Evolutionary conservation across 2,888 invertebrate species (phyloP).

Genomic region (Lasioglossum villosulum): DNA sequence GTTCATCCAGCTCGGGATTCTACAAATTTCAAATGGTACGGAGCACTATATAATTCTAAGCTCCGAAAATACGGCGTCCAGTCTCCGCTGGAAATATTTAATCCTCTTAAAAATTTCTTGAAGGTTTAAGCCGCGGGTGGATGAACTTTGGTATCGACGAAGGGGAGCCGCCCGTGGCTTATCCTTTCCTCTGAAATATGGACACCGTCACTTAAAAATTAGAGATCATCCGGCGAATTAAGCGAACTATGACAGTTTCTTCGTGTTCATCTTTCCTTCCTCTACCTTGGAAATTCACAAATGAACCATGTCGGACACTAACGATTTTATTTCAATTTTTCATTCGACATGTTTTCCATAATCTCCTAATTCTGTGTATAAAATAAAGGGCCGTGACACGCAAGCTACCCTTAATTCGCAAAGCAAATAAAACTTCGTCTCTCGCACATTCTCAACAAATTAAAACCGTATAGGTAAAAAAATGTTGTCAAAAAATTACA

Average conservation of each 20-base stretch:
- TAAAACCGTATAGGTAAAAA: too few relatives aligned
- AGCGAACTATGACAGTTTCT: neutral
- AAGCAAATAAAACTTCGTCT: too few relatives aligned
- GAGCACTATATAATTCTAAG: neutral
- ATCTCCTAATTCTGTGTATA: too few relatives aligned
- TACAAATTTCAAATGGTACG: neutral
- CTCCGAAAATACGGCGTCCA: neutral
- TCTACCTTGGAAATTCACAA: neutral
- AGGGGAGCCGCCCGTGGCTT: neutral
- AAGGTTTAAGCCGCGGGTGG: neutral
- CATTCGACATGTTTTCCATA: neutral
- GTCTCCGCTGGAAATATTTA: neutral
- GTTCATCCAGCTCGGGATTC: neutral
- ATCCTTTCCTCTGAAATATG: neutral
- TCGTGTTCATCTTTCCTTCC: neutral
- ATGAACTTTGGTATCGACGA: neutral
- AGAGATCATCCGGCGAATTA: neutral
- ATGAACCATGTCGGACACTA: neutral
- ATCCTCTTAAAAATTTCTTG: constrained; percentile 16
- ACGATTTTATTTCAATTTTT: neutral
- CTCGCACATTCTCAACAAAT: too few relatives aligned
- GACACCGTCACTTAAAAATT: neutral
- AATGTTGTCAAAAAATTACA: too few relatives aligned
- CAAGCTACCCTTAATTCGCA: too few relatives aligned
- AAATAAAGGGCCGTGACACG: too few relatives aligned